Evolutionary conservation across 1,140 invertebrate genomes (phyloP), one percentile per base, ranked within the genome.

Genomic region (Calliopsis andreniformis): DNA sequence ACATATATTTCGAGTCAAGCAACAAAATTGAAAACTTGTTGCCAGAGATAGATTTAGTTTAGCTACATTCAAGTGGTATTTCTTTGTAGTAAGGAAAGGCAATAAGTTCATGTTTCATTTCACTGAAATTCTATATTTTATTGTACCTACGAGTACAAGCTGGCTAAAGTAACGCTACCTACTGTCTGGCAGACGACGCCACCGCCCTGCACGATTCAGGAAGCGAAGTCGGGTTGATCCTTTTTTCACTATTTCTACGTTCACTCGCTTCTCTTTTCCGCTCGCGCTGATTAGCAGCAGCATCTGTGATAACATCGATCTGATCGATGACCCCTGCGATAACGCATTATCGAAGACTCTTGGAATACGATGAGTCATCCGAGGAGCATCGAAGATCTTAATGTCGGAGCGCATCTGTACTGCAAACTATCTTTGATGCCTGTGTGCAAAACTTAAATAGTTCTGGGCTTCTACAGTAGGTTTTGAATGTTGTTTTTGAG

Each of bases 301-400:
- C 64, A n/a, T 5, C 28, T 30, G 45, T 58, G 86, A 88, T 87
- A 87, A 84, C 84, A 87, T 82, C 86, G 84, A 79, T 69, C 80
- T 75, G 81, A 68, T 78, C 79, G 82, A 84, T 82, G 86, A 81
- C 78, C 78, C 59, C 56, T 53, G 62, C 76, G 86, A 88, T 87
- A 88, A 87, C 84, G 76, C 80, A 75, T 82, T 86, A 87, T 87
- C 82, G 61, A 25, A 42, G 63, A 51, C 77, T 64, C 83, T 75
- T 61, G 32, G 71, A 76, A 58, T 78, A 79, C 80, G 69, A 79
- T 84, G 82, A 84, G 66, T 84, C 82, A 79, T 78, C 76, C 76
- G 82, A 83, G 78, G 59, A 75, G 49, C 43, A 25, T 49, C 16
- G 76, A 67, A 62, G 76, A 71, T 79, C 76, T 68, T 58, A 55